Conservation (phyloP, 2,888 invertebrate species). For the Odontocolon sp. region DNA sequence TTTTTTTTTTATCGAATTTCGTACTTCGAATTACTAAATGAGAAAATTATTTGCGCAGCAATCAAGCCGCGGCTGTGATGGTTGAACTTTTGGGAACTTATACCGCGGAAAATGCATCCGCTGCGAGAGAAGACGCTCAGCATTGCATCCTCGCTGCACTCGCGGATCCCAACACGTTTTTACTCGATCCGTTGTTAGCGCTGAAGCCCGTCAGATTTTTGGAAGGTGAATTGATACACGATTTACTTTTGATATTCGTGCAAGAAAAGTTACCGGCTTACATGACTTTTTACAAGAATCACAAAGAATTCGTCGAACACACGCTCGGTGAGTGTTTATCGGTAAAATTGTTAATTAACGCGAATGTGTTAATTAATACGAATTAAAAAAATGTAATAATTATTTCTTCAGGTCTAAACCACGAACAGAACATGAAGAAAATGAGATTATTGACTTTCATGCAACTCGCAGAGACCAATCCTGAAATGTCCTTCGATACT, state of each 20-base stretch:
- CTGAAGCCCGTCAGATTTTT: constrained; percentile 97
- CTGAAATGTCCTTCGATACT: constrained; percentile 95
- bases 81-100: constrained; percentile 97
- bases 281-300: constrained; percentile 94
- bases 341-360: not conserved
- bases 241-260: constrained; percentile 96
- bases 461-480: constrained; percentile 96
- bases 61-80: constrained; percentile 97
- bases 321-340: constrained; percentile 79
- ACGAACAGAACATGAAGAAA: constrained; percentile 97
- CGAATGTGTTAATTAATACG: constrained; percentile 8
- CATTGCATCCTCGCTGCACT: constrained; percentile 97
- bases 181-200: constrained; percentile 95
- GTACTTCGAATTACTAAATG: not conserved
- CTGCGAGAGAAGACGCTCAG: constrained; percentile 98
- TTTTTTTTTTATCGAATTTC: not conserved
- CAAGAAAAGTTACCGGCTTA: constrained; percentile 96
- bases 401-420: constrained; percentile 86
- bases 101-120: constrained; percentile 97
- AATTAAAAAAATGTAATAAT: too few relatives aligned
- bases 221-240: constrained; percentile 97
- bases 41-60: constrained; percentile 83
- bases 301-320: constrained; percentile 93
- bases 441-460: constrained; percentile 98
- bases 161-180: constrained; percentile 96